phyloP scores from a whole-genome alignment of 2,797 vertebrate species.

The Crenuchus spilurus region DNA sequence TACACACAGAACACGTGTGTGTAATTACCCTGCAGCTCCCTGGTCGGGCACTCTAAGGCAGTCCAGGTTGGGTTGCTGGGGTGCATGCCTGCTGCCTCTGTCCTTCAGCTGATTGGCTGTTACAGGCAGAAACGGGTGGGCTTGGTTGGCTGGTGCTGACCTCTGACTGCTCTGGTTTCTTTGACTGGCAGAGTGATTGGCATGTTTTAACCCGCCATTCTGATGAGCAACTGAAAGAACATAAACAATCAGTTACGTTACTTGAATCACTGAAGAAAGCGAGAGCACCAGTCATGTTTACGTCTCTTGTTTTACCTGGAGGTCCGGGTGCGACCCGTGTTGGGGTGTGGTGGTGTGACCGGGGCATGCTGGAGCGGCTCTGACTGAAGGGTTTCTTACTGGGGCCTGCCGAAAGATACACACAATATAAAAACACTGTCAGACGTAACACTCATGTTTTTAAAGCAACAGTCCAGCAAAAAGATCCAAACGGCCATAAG shows the following conservation, averaged over 20 bases:
- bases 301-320: constrained; percentile 79
- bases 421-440: neutral
- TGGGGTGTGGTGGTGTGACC: constrained; percentile 79
- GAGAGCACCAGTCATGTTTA: neutral
- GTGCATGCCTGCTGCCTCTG: constrained; percentile 71
- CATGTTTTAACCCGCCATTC: constrained; percentile 85
- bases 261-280: neutral
- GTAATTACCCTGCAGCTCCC: constrained; percentile 93
- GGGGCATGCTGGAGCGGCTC: constrained; percentile 65
- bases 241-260: neutral
- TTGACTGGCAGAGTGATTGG: constrained; percentile 73
- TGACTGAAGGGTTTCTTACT: constrained; percentile 80
- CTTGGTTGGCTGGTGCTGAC: constrained; percentile 59
- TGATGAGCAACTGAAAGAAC: constrained; percentile 82
- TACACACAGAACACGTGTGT: too few relatives aligned
- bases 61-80: constrained; percentile 84
- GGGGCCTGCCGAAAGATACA: constrained; percentile 79
- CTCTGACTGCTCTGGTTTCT: constrained; percentile 78
- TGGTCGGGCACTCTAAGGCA: constrained; percentile 94
- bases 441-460: too few relatives aligned
- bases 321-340: constrained; percentile 89
- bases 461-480: too few relatives aligned
- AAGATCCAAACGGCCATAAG: too few relatives aligned
- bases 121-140: constrained; percentile 83
- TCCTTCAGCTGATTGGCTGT: constrained; percentile 71